Evolutionary conservation across 2,888 invertebrate genomes (phyloP).

Genomic region (Sympetrum striolatum): DNA sequence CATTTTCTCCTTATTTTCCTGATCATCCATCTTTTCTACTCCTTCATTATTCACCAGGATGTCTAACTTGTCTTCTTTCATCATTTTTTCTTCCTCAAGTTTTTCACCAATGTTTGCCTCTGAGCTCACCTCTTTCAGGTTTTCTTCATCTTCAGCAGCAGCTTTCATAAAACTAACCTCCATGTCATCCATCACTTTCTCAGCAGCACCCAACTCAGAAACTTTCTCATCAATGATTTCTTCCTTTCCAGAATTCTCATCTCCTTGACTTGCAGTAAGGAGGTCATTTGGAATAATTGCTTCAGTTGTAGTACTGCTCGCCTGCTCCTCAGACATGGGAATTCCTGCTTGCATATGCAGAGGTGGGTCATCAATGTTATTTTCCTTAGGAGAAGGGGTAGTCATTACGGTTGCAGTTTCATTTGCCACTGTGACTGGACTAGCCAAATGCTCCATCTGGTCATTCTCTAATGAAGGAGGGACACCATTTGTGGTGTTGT

Average conservation of each 20-base stretch:
- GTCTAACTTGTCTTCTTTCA: not conserved
- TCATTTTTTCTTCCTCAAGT: not conserved
- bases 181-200: not conserved
- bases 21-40: not conserved
- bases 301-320: not conserved
- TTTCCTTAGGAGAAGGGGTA: not conserved
- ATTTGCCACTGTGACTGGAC: not conserved
- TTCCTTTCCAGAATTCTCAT: not conserved
- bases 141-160: not conserved
- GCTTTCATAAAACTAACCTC: not conserved
- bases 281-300: not conserved
- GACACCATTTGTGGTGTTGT: not conserved
- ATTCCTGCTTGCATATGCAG: not conserved
- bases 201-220: not conserved
- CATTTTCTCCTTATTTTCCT: not conserved
- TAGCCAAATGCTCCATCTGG: not conserved
- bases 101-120: not conserved
- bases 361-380: not conserved
- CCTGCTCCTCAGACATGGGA: not conserved
- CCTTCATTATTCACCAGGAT: not conserved
- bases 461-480: slow-evolving; percentile 1
- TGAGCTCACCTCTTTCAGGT: not conserved
- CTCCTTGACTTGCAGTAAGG: not conserved
- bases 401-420: not conserved
- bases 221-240: not conserved